Base-by-base conservation (phyloP, 1,140 invertebrate species). In the Cylas formicarius region DNA sequence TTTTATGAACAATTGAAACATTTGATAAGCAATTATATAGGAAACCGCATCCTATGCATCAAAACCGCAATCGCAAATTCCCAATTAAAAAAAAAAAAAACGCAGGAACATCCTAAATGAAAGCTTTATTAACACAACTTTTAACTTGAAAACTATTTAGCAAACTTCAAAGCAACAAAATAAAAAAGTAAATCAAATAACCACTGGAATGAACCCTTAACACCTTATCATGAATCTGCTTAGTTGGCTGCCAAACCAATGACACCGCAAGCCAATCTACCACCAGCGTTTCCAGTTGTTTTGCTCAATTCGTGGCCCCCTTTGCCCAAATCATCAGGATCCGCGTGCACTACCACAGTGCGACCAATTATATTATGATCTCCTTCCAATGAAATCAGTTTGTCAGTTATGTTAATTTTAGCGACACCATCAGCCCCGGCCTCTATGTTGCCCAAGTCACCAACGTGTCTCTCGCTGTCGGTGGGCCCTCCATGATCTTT, bases 211-310 rank as follows among this genome's bases (percentile, higher is more conserved):
- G n/a, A n/a, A n/a, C n/a, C n/a, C n/a, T n/a, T n/a, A n/a, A n/a
- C n/a, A n/a, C n/a, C n/a, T n/a, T n/a, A n/a, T n/a, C n/a, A n/a
- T n/a, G n/a, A n/a, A n/a, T n/a, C n/a, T n/a, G n/a, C n/a, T n/a
- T n/a, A n/a, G n/a, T n/a, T n/a, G n/a, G n/a, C n/a, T n/a, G 80
- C 71, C 40, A 94, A 73, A 23, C 92, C 96, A 71, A 99, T 95
- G n/a, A 99, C 89, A 42, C 95, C 95, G 66, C 96, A 99, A 14
- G 91, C 94, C 48, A 94, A 72, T 55, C 96, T 81, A 37, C 81
- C 91, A 3, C 96, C 96, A 52, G 96, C 94, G 72, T 99, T 98
- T 20, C 96, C 96, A 35, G 95, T 99, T 9, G 87, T 88, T 69
- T 86, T 85, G 68, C 92, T 96, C 29, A 94, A 73, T 61, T 95